A percentile compares a stretch with the other conserved stretches of the same genome.
These are phyloP conservation scores for Acanthisitta chloris DNA, from an alignment of 2,113 vertebrate species.

Conservation along the genomic window DNA sequence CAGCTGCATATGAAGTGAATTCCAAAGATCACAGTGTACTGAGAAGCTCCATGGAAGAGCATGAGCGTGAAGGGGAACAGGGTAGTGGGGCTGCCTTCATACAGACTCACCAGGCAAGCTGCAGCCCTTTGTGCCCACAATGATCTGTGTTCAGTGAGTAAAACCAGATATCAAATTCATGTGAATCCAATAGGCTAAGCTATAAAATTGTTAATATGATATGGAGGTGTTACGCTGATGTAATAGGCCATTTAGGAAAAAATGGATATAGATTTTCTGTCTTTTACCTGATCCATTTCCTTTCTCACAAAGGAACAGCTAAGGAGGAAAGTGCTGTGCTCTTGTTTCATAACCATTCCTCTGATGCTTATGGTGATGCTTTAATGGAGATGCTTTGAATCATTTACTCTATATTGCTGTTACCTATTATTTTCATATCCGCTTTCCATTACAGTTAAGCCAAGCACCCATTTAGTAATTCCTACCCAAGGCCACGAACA, in stretches of 20 bases:
- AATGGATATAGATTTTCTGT: constrained; percentile 62
- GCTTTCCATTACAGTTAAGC: not conserved
- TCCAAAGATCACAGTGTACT: not conserved
- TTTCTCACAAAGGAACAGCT: not conserved
- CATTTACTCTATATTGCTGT: not conserved
- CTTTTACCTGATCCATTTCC: constrained; percentile 56
- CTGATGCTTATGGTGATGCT: not conserved
- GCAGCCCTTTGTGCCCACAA: not conserved
- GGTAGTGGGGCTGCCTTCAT: not conserved
- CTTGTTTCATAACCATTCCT: not conserved
- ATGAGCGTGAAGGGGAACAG: not conserved
- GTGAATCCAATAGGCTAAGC: not conserved
- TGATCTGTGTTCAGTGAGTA: not conserved
- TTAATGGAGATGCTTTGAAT: not conserved
- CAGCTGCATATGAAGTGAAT: not conserved
- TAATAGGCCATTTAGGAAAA: constrained; percentile 55
- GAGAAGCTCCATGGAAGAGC: not conserved
- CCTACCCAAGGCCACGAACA: not conserved
- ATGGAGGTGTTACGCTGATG: constrained; percentile 22
- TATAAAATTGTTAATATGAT: constrained; percentile 18
- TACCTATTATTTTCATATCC: not conserved
- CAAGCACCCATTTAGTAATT: constrained; percentile 28
- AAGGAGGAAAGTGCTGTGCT: not conserved
- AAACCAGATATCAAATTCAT: not conserved
- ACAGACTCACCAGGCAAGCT: not conserved